Conservation (phyloP, 2,113 vertebrate genomes). For the Melanerpes aurifrons region DNA sequence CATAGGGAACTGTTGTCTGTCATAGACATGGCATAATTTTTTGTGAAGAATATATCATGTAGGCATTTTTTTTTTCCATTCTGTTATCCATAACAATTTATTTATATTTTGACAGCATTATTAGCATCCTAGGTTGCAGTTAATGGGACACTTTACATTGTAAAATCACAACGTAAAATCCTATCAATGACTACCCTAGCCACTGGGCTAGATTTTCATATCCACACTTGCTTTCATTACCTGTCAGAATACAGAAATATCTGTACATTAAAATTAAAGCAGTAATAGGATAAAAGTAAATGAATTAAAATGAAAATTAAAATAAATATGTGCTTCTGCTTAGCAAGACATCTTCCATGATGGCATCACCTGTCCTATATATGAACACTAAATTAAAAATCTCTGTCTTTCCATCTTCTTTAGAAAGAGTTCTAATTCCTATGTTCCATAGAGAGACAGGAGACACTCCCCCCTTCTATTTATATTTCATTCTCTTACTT, state of each 20-base stretch:
- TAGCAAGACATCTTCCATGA: background rate
- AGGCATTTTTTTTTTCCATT: background rate
- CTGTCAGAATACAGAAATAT: background rate
- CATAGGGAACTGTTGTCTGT: background rate
- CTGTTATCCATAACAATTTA: background rate
- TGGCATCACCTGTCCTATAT: rapidly evolving
- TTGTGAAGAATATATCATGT: too few species aligned
- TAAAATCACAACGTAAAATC: background rate
- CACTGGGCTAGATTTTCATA: background rate
- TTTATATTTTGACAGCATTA: background rate
- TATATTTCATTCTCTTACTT: background rate
- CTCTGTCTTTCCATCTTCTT: background rate
- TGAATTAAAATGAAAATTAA: background rate
- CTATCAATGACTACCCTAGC: background rate
- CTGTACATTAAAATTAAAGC: background rate
- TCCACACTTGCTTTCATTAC: background rate
- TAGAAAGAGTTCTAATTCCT: background rate
- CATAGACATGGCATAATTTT: background rate
- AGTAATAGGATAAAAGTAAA: background rate
- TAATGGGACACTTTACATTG: background rate
- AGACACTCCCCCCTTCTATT: background rate
- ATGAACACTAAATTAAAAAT: background rate
- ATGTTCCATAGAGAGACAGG: rapidly evolving
- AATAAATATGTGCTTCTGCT: background rate
- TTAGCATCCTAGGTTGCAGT: background rate